Evolutionary conservation across 2,797 vertebrate genomes (phyloP).

Genomic region (Mionectes olivaceus): DNA sequence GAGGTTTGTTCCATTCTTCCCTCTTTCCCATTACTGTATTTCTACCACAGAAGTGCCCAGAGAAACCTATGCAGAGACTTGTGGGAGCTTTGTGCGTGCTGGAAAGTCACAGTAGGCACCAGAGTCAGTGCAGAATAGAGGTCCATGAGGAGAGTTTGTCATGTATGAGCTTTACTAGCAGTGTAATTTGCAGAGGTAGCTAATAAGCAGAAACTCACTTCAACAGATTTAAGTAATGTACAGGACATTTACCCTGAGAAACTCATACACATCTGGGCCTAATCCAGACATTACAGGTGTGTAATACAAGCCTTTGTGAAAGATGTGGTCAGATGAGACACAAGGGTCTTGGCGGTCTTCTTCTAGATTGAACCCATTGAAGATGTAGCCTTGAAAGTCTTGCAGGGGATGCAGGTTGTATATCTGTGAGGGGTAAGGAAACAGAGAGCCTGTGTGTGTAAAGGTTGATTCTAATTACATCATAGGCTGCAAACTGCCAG

Average conservation of each 20-base stretch:
- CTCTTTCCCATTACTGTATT: not conserved
- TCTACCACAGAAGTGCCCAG: not conserved
- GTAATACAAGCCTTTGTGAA: constrained; percentile 79
- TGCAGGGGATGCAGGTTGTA: constrained; percentile 67
- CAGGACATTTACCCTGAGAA: constrained; percentile 70
- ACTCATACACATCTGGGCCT: constrained; percentile 70
- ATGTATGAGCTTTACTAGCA: not conserved
- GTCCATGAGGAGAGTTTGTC: not conserved
- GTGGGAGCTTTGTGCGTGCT: not conserved
- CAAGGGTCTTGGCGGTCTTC: constrained; percentile 69
- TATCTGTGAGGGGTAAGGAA: constrained; percentile 53
- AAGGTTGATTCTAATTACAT: not conserved
- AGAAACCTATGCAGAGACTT: not conserved
- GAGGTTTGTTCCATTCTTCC: not conserved
- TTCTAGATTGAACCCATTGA: constrained; percentile 69
- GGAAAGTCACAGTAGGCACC: not conserved
- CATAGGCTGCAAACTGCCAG: not conserved
- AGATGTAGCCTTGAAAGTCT: constrained; percentile 67
- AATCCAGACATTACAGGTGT: constrained; percentile 62
- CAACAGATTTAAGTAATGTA: not conserved
- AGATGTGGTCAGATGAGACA: constrained; percentile 73
- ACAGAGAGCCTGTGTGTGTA: not conserved
- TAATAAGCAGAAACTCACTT: not conserved
- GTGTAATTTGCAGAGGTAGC: not conserved
- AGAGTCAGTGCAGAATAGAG: not conserved